Conservation (phyloP, 2,797 vertebrate genomes). For the Tragopan temminckii region DNA sequence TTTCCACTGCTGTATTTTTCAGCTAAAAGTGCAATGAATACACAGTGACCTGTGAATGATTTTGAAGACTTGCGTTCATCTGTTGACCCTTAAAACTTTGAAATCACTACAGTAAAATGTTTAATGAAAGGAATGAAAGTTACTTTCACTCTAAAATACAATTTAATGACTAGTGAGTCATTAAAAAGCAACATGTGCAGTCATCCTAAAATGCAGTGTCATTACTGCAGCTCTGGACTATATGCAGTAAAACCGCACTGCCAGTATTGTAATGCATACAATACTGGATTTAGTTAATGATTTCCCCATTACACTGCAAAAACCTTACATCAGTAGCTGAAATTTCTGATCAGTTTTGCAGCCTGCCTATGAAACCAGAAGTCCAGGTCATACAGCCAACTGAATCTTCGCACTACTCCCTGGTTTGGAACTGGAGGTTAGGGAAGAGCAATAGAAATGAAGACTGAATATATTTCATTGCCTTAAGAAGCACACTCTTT, state of each 20-base stretch:
- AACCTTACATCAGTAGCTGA: neutral
- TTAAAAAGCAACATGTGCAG: neutral
- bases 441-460: neutral
- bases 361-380: neutral
- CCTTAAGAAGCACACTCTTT: neutral
- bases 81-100: constrained; percentile 50
- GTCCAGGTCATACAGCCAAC: neutral
- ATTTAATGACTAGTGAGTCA: neutral
- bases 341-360: neutral
- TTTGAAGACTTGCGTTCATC: neutral
- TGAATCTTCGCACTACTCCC: neutral
- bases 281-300: neutral
- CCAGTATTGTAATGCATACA: neutral
- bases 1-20: constrained; percentile 30
- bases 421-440: neutral
- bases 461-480: neutral
- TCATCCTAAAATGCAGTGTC: neutral
- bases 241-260: neutral
- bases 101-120: constrained; percentile 34
- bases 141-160: neutral
- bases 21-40: constrained; percentile 4
- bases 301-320: neutral
- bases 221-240: neutral
- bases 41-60: constrained; percentile 38
- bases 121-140: constrained; percentile 28